Base-by-base conservation (phyloP, 2,113 vertebrate species). In the Oxyura jamaicensis region DNA sequence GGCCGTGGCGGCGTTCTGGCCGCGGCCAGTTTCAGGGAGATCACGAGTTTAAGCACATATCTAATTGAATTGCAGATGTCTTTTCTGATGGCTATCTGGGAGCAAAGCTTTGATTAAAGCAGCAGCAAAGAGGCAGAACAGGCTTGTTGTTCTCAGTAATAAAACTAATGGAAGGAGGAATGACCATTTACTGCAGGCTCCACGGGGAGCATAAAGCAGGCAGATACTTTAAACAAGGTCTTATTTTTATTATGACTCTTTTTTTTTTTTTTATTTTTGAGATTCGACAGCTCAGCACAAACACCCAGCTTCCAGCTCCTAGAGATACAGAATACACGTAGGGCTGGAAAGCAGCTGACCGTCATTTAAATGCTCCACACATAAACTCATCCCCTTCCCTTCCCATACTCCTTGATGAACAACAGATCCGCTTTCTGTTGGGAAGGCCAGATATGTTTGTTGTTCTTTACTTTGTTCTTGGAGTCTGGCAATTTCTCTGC, bases 11-110 rank as follows among this genome's bases (percentile, higher is more conserved):
- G 36, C 36, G 48, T 22, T 86, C 90, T 44, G n/a, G 86, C 92
- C 88, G 58, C 0, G 0, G 66, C 58, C 1, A 1, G 80, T 56
- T 86, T 44, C 62, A 23, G 26, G 36, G 80, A 82, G 88, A 76
- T 76, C 35, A 1, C 15, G 88, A 91, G 90, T 84, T 86, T 82
- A 78, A 85, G 83, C 92, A 91, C 92, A 92, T 66, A 87, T 53
- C 88, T 94, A 90, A 94, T 94, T 93, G 93, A 96, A 95, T 93
- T 96, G 96, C 96, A 97, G 93, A 96, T 96, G 81, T 79, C 93
- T 91, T 73, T 89, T 87, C 86, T 59, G 92, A 94, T 89, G 90
- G 91, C 86, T 95, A 93, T 95, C 92, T 90, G 80, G 69, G 41
- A 93, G 83, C 92, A 82, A 42, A 82, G 83, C 88, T 87, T 82